A percentile compares a stretch with the other conserved stretches of the same genome.
phyloP scores from a whole-genome alignment of 2,888 invertebrate species.

The Hofmannophila pseudospretella region DNA sequence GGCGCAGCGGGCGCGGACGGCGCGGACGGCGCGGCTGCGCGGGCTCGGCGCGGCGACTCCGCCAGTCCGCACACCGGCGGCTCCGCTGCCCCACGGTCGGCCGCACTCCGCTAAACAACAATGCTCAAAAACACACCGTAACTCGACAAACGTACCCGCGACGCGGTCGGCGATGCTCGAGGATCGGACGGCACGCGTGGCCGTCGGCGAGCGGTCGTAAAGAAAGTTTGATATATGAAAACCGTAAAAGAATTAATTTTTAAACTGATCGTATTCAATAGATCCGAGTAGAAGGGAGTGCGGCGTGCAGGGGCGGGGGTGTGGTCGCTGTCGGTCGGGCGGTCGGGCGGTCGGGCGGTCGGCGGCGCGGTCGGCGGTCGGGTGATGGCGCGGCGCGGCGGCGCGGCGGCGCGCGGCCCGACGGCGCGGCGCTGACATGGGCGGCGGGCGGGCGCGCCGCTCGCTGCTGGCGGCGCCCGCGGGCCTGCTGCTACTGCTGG shows the following conservation, averaged over 20 bases:
- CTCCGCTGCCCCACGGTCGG: conserved; percentile 77
- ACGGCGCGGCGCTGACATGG: conserved; percentile 73
- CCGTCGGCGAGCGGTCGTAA: conserved; percentile 69
- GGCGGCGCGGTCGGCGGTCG: conserved; percentile 39
- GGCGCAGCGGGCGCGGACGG: conserved; percentile 25
- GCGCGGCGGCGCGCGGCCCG: conserved; percentile 63
- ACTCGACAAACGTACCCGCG: conserved; percentile 57
- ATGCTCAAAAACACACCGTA: conserved; percentile 72
- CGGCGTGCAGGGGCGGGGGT: conserved; percentile 32
- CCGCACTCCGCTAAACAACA: conserved; percentile 76
- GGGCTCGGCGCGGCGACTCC: conserved; percentile 43
- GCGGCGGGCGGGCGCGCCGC: conserved; percentile 71
- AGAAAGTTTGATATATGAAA: conserved; percentile 65
- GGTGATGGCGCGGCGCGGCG: conserved; percentile 64
- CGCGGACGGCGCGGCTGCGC: conserved; percentile 37
- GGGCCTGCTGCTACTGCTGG: conserved; percentile 74
- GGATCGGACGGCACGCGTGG: conserved; percentile 63
- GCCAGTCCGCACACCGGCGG: conserved; percentile 78
- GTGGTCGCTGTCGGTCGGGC: conserved; percentile 45
- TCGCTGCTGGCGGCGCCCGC: conserved; percentile 74
- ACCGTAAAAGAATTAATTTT: conserved; percentile 58
- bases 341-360: conserved; percentile 52
- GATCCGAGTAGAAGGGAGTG: conserved; percentile 60
- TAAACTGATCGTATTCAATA: conserved; percentile 61
- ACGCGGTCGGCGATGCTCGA: conserved; percentile 65